Evolutionary conservation across 2,113 vertebrate genomes (phyloP), one percentile per base, ranked within the genome.

Genomic region (Mobula hypostoma): DNA sequence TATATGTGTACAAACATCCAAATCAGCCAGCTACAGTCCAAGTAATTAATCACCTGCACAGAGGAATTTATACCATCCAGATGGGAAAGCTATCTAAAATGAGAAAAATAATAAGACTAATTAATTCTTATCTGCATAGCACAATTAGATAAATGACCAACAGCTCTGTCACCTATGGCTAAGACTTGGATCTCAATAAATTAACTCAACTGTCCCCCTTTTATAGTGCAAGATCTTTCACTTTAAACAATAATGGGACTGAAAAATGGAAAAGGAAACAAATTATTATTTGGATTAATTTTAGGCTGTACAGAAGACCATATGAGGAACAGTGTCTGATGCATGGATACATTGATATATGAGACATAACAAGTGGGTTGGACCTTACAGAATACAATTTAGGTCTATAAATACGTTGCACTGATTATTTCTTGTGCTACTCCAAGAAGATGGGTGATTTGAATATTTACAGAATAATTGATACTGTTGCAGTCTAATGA

Each of bases 81-180:
- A 98, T 98, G 98, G 98, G 98, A 97, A 98, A 97, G 97, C 97
- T 97, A 97, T 98, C 97, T 96, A 98, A 98, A 98, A 97, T 96
- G 97, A 97, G 97, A 97, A 98, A 99, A 98, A 98, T 98, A 98
- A 99, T 98, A 97, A 94, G 97, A 97, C 98, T 99, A 99, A 99
- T 99, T 99, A 98, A 99, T 99, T 99, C 98, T 98, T 98, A 98
- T 98, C 98, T 98, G 98, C 98, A 98, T 97, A 98, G 97, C 97
- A 97, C 98, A 98, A 99, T 99, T 98, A 98, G 98, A 99, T 98
- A 98, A 97, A 98, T 96, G 97, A 98, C 96, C 97, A 97, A 96
- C 97, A 97, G 96, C 96, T 97, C 96, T 98, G 97, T 98, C 98
- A 98, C 98, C 98, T 98, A 97, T 98, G 97, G 97, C 97, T 96